Evolutionary conservation across 2,888 invertebrate genomes (phyloP).

Genomic region (Aspidiotus destructor): DNA sequence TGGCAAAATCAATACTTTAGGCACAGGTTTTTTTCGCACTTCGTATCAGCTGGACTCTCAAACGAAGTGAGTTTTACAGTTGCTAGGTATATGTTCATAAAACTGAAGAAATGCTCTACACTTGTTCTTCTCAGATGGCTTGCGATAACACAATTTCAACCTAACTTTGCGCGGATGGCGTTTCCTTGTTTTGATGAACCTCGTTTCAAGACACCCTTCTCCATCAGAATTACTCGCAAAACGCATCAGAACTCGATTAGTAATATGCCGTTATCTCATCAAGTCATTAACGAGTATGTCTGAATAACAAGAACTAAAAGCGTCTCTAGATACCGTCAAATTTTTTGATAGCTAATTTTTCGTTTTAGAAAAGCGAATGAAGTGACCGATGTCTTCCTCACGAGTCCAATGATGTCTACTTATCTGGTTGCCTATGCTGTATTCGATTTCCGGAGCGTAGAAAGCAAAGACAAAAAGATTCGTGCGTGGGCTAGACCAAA

Average conservation of each 20-base stretch:
- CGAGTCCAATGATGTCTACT: slow-evolving; percentile 36
- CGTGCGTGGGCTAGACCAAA: slow-evolving; percentile 35
- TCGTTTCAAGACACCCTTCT: slow-evolving; percentile 66
- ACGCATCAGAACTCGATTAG: slow-evolving; percentile 35
- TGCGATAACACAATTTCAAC: slow-evolving; percentile 69
- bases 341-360: background rate
- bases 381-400: slow-evolving; percentile 3
- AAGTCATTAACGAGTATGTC: background rate
- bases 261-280: slow-evolving; percentile 34
- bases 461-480: slow-evolving; percentile 13
- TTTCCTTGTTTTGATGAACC: slow-evolving; percentile 87
- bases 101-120: no score
- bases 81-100: no score
- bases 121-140: slow-evolving; percentile 51
- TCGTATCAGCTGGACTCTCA: no score
- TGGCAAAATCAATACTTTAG: no score
- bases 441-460: slow-evolving; percentile 57
- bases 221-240: slow-evolving; percentile 53
- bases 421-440: slow-evolving; percentile 78
- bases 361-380: background rate
- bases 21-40: no score
- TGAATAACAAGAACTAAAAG: background rate
- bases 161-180: slow-evolving; percentile 65
- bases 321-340: background rate
- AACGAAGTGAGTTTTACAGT: no score